These are phyloP conservation scores for Sitta europaea DNA, from an alignment of 2,113 vertebrate genomes.

Conservation along the genomic window DNA sequence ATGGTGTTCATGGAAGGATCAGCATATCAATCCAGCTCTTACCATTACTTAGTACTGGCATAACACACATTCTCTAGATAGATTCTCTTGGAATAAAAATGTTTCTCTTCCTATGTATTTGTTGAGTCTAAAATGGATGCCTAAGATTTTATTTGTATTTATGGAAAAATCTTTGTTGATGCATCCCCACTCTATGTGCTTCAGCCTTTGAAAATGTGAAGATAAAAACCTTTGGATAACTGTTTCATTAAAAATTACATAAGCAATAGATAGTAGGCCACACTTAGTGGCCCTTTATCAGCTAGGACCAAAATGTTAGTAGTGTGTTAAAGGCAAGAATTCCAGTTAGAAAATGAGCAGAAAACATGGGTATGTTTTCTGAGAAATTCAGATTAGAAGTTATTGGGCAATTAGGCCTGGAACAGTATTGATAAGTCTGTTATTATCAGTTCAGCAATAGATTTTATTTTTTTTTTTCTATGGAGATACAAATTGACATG, in stretches of 20 bases:
- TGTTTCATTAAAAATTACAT: constrained; percentile 10
- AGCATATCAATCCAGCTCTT: not conserved
- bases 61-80: not conserved
- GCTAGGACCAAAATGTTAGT: not conserved
- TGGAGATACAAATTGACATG: not conserved
- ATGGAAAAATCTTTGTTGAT: not conserved
- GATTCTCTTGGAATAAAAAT: not conserved
- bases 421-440: not conserved
- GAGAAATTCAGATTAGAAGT: not conserved
- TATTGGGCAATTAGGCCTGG: not conserved
- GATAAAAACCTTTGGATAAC: not conserved
- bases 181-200: not conserved
- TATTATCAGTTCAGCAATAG: not conserved
- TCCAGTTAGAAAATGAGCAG: not conserved
- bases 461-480: not conserved
- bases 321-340: not conserved
- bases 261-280: constrained; percentile 32
- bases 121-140: not conserved
- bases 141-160: not conserved
- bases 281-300: not conserved
- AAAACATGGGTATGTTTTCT: not conserved
- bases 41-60: not conserved
- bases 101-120: not conserved
- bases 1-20: not conserved
- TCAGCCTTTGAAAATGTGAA: not conserved